phyloP scores from a whole-genome alignment of 2,888 invertebrate species.

The Argynnis bischoffii region DNA sequence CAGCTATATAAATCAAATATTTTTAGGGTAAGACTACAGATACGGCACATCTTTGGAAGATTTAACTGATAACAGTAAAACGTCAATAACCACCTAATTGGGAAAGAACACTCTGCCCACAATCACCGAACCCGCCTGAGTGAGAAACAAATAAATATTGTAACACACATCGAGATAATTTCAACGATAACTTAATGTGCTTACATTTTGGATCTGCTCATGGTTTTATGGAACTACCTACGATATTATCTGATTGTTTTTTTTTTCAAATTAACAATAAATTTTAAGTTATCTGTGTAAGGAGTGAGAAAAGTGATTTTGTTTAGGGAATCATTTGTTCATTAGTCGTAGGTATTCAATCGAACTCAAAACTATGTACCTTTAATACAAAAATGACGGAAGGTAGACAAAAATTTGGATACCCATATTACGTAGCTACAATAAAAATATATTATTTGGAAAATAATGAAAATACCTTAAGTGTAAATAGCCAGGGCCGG shows the following conservation, averaged over 20 bases:
- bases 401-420: no score
- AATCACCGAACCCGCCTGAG: conserved; percentile 63
- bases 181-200: conserved; percentile 80
- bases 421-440: no score
- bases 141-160: conserved; percentile 82
- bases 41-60: conserved; percentile 67
- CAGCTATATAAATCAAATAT: conserved; percentile 21
- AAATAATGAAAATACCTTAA: no score
- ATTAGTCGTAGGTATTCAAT: conserved; percentile 3
- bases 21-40: conserved; percentile 57
- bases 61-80: conserved; percentile 78
- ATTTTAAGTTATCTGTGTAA: conserved; percentile 44
- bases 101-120: conserved; percentile 75
- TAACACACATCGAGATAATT: conserved; percentile 78
- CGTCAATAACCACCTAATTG: conserved; percentile 83
- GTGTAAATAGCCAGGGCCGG: no score
- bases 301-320: conserved; percentile 1
- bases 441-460: no score
- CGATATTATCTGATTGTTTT: conserved; percentile 55
- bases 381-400: no score
- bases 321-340: conserved; percentile 1
- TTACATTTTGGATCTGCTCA: conserved; percentile 81
- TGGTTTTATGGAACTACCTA: conserved; percentile 80
- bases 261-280: conserved; percentile 41
- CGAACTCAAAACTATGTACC: neutral